phyloP scores from a whole-genome alignment of 1,140 invertebrate species.

The Ridgeia piscesae region DNA sequence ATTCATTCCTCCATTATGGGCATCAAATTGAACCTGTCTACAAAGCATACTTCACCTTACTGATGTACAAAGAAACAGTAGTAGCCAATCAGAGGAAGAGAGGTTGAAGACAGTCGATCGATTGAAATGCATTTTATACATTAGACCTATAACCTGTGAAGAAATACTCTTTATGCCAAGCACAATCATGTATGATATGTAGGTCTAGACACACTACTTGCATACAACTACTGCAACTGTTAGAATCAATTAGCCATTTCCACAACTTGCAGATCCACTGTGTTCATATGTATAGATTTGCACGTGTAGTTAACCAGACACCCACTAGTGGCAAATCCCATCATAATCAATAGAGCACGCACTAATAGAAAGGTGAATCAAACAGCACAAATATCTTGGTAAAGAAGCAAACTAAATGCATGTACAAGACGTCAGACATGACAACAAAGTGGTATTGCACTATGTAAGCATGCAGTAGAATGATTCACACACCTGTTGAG shows the following conservation, averaged over 20 bases:
- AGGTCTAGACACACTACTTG: neutral
- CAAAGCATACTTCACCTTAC: neutral
- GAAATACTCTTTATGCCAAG: neutral
- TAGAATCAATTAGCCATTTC: neutral
- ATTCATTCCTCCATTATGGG: no score
- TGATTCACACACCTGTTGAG: neutral
- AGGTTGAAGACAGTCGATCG: neutral
- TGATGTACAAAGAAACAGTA: slow-evolving; percentile 6
- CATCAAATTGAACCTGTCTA: neutral
- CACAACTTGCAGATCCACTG: neutral
- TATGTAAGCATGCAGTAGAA: neutral
- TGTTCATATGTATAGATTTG: neutral
- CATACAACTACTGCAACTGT: neutral
- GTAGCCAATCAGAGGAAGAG: neutral
- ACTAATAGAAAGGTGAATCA: neutral
- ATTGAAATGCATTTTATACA: neutral
- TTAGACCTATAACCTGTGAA: neutral
- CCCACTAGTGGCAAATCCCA: neutral
- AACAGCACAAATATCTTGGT: neutral
- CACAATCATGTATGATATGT: neutral
- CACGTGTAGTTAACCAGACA: neutral
- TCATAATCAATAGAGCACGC: neutral
- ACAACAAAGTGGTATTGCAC: neutral
- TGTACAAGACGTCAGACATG: neutral
- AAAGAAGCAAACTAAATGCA: neutral